Evolutionary conservation across 2,888 invertebrate species (phyloP).

Genomic region (Nemoura dubitans): DNA sequence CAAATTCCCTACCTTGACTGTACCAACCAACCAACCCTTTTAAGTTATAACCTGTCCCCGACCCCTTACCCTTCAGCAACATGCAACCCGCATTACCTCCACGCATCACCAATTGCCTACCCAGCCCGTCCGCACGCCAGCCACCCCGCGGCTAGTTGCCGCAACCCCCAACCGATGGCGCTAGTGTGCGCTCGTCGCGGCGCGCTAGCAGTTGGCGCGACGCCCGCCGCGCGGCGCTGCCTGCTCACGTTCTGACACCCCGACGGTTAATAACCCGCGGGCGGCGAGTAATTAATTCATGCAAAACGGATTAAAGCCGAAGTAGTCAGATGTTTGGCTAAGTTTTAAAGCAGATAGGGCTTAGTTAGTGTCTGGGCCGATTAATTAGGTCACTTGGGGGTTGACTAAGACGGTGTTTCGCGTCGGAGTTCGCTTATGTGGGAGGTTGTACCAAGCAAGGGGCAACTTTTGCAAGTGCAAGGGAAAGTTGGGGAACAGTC

Average conservation of each 20-base stretch:
- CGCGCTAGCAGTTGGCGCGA: background rate
- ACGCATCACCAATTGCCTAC: background rate
- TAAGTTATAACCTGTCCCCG: background rate
- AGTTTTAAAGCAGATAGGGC: background rate
- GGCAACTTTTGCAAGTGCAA: no score
- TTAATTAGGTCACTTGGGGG: background rate
- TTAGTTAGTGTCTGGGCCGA: background rate
- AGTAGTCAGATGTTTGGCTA: background rate
- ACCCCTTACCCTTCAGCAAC: background rate
- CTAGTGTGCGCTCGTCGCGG: background rate
- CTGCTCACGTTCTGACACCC: background rate
- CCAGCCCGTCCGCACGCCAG: background rate
- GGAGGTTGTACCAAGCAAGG: no score
- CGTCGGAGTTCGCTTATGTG: no score
- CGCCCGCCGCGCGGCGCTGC: conserved; percentile 42
- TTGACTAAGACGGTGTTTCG: no score
- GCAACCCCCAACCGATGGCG: conserved; percentile 9
- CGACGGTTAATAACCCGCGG: background rate
- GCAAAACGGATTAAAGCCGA: conserved; percentile 9
- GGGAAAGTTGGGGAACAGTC: no score
- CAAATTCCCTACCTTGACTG: no score
- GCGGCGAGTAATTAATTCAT: background rate
- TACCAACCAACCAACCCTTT: background rate
- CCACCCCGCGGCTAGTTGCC: background rate
- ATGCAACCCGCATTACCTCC: background rate